Percentiles rank a stretch among this genome's conserved stretches.
Evolutionary conservation across 2,888 invertebrate species (phyloP).

Genomic region (Mamestra brassicae): DNA sequence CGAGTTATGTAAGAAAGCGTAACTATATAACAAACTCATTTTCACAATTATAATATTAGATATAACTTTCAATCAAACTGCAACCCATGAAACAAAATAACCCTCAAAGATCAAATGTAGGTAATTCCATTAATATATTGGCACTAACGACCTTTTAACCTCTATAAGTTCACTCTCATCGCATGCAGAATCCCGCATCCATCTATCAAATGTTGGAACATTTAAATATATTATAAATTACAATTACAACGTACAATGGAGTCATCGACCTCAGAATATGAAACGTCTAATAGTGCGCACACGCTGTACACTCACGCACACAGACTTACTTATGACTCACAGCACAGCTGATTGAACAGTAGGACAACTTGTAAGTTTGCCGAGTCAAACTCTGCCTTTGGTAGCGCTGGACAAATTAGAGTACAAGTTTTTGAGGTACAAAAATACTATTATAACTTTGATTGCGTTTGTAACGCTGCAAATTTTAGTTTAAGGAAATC

Average conservation of each 20-base stretch:
- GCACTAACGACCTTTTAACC: conserved; percentile 53
- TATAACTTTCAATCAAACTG: background rate
- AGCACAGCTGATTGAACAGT: conserved; percentile 65
- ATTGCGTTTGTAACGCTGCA: background rate
- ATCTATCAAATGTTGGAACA: conserved; percentile 84
- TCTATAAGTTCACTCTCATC: conserved; percentile 43
- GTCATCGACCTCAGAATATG: conserved; percentile 83
- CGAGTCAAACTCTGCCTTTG: conserved; percentile 15
- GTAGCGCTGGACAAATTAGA: background rate
- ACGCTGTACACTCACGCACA: conserved; percentile 66
- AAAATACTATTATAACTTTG: background rate
- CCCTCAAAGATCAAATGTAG: background rate
- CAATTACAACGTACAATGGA: conserved; percentile 81
- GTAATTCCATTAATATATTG: conserved; percentile 48
- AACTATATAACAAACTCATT: too few species aligned
- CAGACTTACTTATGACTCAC: conserved; percentile 63
- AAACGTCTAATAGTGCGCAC: conserved; percentile 78
- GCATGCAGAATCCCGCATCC: conserved; percentile 76
- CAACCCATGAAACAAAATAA: conserved; percentile 10
- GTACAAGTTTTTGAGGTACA: background rate
- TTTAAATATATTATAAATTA: conserved; percentile 89
- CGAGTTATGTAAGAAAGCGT: too few species aligned
- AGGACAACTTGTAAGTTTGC: conserved; percentile 53
- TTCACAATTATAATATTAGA: too few species aligned
- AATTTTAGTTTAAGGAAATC: too few species aligned